Conservation (phyloP, 2,888 invertebrate species). For the Graphium colonna region DNA sequence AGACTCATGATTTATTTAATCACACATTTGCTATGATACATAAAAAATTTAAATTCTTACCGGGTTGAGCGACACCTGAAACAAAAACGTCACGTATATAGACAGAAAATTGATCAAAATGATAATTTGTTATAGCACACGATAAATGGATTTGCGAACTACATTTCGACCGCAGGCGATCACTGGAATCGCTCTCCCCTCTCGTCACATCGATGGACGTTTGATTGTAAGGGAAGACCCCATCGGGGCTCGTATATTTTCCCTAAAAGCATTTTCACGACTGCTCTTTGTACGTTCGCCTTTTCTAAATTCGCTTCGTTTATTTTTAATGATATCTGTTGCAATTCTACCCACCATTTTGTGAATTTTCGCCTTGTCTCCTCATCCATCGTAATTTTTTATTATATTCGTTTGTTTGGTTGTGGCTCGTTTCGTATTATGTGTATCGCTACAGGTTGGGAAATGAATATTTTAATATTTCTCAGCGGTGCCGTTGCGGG, state of each 20-base stretch:
- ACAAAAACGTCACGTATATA: background rate
- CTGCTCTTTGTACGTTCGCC: constrained; percentile 20
- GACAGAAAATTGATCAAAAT: background rate
- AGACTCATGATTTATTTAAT: too few species aligned
- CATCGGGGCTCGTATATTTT: constrained; percentile 23
- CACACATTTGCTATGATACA: too few species aligned
- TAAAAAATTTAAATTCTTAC: too few species aligned
- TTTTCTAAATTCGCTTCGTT: constrained; percentile 32
- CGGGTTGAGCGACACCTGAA: background rate
- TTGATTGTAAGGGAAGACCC: constrained; percentile 42
- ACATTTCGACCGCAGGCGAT: constrained; percentile 43
- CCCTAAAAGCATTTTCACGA: constrained; percentile 8
- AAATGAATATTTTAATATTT: constrained; percentile 37
- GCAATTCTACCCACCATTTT: constrained; percentile 38
- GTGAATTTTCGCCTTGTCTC: constrained; percentile 54
- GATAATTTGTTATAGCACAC: constrained; percentile 18
- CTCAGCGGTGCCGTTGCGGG: constrained; percentile 23
- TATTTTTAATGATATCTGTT: constrained; percentile 49
- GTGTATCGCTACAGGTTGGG: constrained; percentile 23
- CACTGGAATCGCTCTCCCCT: constrained; percentile 32
- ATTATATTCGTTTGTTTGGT: constrained; percentile 49
- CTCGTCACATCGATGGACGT: constrained; percentile 8
- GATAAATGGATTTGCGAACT: constrained; percentile 25
- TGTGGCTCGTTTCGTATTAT: constrained; percentile 28
- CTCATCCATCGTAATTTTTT: constrained; percentile 56